Evolutionary conservation across 1,140 invertebrate species (phyloP), one percentile per base, ranked within the genome.

Genomic region (Zaprionus lachaisei): DNA sequence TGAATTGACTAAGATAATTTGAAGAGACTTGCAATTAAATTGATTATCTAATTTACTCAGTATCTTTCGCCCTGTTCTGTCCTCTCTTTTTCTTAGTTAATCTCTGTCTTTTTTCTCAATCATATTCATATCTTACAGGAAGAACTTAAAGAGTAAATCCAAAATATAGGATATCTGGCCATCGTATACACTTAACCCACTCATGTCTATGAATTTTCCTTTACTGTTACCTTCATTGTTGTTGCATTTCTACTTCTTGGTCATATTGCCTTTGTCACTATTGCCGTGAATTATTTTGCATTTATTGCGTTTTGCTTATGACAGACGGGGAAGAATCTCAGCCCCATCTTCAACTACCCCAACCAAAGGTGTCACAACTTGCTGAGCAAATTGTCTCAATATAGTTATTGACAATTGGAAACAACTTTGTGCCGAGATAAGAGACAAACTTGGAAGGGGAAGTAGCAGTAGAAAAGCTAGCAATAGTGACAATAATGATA

Each of bases 361-460:
- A 5, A 11, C 9, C 20, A 20, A 15, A 65, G 66, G 55, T 64
- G 73, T 55, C 61, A 66, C 61, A 72, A 47, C 47, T 81, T 85
- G 41, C 55, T 47, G 47, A 51, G 79, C 56, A 81, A 79, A 81
- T 72, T 57, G 65, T 69, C 61, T 63, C 75, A 79, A 85, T 81
- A 75, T 68, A 57, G 28, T 75, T 69, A 73, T 72, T 80, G 65
- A 41, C 57, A 61, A 77, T 62, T 66, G 51, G 5, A 62, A 34
- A 14, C 15, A 61, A 61, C 56, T 62, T 69, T 37, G 9, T 17
- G 14, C 57, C 14, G 17, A 49, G 51, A 65, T 37, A 51, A 4
- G 51, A 20, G 20, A 12, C 38, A 15, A 57, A 41, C 20, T 47
- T 22, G 6, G 9, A 38, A n/a, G 6, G 44, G 38, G 7, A 22